Evolutionary conservation across 2,888 invertebrate genomes (phyloP).

Genomic region (Tenodera sinensis): DNA sequence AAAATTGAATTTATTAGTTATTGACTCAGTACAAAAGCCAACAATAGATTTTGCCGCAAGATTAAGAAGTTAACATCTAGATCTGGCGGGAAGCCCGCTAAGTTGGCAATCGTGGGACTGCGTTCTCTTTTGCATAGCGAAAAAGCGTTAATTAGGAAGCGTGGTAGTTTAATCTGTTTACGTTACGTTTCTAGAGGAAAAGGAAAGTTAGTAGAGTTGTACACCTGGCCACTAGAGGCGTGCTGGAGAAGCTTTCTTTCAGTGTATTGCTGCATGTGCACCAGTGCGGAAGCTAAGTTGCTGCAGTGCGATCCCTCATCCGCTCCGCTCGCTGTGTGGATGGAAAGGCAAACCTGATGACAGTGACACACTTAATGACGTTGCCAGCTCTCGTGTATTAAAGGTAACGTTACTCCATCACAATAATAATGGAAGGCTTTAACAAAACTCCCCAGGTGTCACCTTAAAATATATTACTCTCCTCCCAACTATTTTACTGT

Average conservation of each 20-base stretch:
- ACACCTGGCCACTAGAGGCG: neutral
- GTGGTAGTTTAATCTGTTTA: neutral
- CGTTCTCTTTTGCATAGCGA: neutral
- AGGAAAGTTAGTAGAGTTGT: neutral
- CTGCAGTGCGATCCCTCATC: neutral
- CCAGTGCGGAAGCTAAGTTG: neutral
- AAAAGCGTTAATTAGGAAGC: neutral
- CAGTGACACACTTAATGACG: neutral
- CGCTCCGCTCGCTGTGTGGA: neutral
- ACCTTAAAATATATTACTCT: too few species aligned
- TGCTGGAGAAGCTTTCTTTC: neutral
- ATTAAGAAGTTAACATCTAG: too few species aligned
- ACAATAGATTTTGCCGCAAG: too few species aligned
- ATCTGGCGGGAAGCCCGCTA: too few species aligned
- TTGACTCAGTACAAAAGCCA: too few species aligned
- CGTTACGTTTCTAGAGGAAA: neutral
- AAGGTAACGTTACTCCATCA: neutral
- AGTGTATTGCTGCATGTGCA: neutral
- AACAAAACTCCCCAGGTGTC: too few species aligned
- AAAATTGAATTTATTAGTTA: too few species aligned
- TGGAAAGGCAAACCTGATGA: neutral
- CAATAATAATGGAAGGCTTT: too few species aligned
- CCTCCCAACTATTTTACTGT: too few species aligned
- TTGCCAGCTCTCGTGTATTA: neutral
- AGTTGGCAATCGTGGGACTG: neutral